Percentiles rank a stretch among this genome's conserved stretches.
Conservation (phyloP, 2,113 vertebrate genomes). For the Esox niger region DNA sequence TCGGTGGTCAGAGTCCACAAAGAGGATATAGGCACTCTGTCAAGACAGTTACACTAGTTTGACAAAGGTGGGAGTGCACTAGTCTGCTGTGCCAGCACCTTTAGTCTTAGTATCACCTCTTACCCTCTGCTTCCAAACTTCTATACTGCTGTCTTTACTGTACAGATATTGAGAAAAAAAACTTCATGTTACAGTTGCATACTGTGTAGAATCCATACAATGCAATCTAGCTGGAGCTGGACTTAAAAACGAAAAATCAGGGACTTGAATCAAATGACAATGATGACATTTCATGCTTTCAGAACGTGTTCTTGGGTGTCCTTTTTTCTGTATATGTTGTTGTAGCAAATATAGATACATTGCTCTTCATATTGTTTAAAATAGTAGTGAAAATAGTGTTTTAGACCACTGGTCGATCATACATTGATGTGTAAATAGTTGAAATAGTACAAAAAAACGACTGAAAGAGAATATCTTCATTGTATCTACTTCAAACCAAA, state of each 20-base stretch:
- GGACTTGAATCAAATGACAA: conserved; percentile 76
- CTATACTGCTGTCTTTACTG: conserved; percentile 72
- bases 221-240: conserved; percentile 76
- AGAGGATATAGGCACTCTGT: conserved; percentile 57
- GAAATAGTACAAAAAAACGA: conserved; percentile 46
- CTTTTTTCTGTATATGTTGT: conserved; percentile 64
- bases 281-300: conserved; percentile 73
- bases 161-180: conserved; percentile 69
- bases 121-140: conserved; percentile 72
- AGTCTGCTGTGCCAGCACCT: conserved; percentile 61
- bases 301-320: conserved; percentile 70
- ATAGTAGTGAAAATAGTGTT: conserved; percentile 70
- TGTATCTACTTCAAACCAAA: conserved; percentile 80
- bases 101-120: conserved; percentile 71
- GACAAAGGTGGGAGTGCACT: conserved; percentile 67
- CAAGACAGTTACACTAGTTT: conserved; percentile 61
- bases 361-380: conserved; percentile 74
- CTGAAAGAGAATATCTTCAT: conserved; percentile 70
- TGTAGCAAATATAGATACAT: conserved; percentile 73
- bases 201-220: conserved; percentile 76
- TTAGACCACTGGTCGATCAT: conserved; percentile 83
- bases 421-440: conserved; percentile 76
- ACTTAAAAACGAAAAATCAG: conserved; percentile 73
- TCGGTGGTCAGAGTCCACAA: conserved; percentile 33
- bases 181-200: conserved; percentile 68